Percentiles rank a stretch among this genome's conserved stretches.
These are phyloP conservation scores for Sycophila texana DNA, from an alignment of 2,888 invertebrate species.

Conservation along the genomic window DNA sequence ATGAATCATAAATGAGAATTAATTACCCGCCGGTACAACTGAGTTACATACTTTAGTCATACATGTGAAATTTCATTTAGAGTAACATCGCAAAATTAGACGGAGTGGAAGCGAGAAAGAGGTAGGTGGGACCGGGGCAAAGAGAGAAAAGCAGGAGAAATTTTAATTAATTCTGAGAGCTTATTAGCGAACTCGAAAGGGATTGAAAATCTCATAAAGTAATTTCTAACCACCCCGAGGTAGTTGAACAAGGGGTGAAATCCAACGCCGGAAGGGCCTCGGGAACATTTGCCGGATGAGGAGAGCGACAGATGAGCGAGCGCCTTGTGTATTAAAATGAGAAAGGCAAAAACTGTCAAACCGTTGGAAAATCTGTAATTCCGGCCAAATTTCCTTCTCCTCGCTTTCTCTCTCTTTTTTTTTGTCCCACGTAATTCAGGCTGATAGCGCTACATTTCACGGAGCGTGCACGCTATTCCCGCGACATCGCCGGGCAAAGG, in stretches of 20 bases:
- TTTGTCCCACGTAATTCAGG: not conserved
- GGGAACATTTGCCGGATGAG: constrained; percentile 46
- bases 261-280: constrained; percentile 39
- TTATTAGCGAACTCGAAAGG: constrained; percentile 63
- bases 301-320: constrained; percentile 56
- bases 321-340: constrained; percentile 53
- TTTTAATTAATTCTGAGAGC: constrained; percentile 68
- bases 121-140: constrained; percentile 25
- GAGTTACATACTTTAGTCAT: constrained; percentile 55
- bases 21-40: constrained; percentile 53
- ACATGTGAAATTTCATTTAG: constrained; percentile 57
- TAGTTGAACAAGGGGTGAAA: constrained; percentile 49
- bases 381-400: not conserved
- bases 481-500: too few relatives aligned
- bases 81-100: constrained; percentile 57
- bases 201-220: constrained; percentile 60
- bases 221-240: constrained; percentile 55
- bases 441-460: not conserved
- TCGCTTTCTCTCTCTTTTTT: too few relatives aligned
- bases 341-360: constrained; percentile 16
- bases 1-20: constrained; percentile 57
- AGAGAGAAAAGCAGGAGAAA: constrained; percentile 55
- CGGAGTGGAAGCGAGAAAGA: constrained; percentile 33
- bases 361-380: constrained; percentile 12
- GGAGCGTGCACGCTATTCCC: not conserved